phyloP scores from a whole-genome alignment of 2,797 vertebrate genomes.

The Chelonia mydas region DNA sequence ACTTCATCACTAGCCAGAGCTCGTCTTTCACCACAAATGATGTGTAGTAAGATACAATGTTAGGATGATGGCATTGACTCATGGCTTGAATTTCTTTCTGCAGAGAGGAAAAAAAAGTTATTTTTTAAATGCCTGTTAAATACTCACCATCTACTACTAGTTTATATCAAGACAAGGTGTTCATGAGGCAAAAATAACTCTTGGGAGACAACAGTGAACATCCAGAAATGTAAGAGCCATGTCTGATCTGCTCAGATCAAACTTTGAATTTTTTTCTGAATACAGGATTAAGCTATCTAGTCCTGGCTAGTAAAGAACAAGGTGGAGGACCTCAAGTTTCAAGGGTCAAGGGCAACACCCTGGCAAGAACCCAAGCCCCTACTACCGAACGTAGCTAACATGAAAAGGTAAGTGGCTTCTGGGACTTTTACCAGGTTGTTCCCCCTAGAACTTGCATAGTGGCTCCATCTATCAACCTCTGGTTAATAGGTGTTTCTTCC shows the following conservation, averaged over 20 bases:
- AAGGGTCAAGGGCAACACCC: background rate
- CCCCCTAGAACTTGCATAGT: background rate
- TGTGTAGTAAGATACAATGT: slow-evolving; percentile 98
- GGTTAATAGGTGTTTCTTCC: slow-evolving; percentile 23
- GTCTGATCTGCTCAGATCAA: background rate
- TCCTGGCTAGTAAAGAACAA: background rate
- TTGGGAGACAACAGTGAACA: background rate
- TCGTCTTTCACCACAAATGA: slow-evolving; percentile 99
- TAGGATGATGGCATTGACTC: slow-evolving; percentile 99
- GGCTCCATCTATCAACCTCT: background rate
- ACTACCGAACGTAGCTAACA: background rate
- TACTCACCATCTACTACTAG: accelerated
- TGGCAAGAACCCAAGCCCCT: background rate
- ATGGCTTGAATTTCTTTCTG: slow-evolving; percentile 99
- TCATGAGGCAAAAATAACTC: background rate
- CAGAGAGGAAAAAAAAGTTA: slow-evolving; percentile 55
- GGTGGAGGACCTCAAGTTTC: background rate
- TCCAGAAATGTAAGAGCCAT: background rate
- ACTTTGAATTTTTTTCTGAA: background rate
- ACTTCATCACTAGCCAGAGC: slow-evolving; percentile 98
- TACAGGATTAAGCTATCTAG: background rate
- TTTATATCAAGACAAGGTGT: background rate
- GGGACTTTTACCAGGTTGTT: background rate
- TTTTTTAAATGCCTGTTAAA: background rate
- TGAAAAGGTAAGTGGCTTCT: background rate